Percentiles rank a stretch among this genome's conserved stretches.
Conservation (phyloP, 2,888 invertebrate species). For the Metellina segmentata region DNA sequence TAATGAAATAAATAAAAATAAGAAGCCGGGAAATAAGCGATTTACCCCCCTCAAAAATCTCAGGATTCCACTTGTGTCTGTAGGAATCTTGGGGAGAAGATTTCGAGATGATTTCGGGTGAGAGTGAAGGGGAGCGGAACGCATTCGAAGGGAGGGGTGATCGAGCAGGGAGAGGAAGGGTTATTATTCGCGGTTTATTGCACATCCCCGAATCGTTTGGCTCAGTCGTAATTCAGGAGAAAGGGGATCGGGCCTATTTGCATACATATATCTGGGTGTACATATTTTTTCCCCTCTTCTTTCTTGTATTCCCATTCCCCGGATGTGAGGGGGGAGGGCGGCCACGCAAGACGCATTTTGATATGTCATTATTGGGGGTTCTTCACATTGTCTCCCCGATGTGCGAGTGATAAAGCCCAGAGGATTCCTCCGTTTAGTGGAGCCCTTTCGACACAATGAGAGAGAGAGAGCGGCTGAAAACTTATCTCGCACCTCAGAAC, state of each 20-base stretch:
- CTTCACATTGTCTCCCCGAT: slow-evolving; percentile 46
- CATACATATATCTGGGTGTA: slow-evolving; percentile 75
- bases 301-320: slow-evolving; percentile 15
- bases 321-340: slow-evolving; percentile 49
- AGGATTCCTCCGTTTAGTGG: no score
- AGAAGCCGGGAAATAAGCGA: no score
- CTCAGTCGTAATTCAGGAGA: slow-evolving; percentile 70
- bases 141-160: slow-evolving; percentile 24
- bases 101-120: slow-evolving; percentile 39
- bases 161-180: slow-evolving; percentile 41
- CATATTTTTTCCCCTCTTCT: slow-evolving; percentile 17
- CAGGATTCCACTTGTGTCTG: slow-evolving; percentile 42
- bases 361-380: slow-evolving; percentile 74
- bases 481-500: no score
- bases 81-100: slow-evolving; percentile 38
- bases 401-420: no score
- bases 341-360: slow-evolving; percentile 72
- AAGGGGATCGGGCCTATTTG: slow-evolving; percentile 66
- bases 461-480: no score
- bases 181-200: slow-evolving; percentile 74
- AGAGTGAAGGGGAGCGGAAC: slow-evolving; percentile 28
- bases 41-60: slow-evolving; percentile 10
- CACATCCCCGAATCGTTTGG: slow-evolving; percentile 59
- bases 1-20: no score
- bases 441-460: no score